Conservation (phyloP, 1,140 invertebrate species). For the Brachionus plicatilis region DNA sequence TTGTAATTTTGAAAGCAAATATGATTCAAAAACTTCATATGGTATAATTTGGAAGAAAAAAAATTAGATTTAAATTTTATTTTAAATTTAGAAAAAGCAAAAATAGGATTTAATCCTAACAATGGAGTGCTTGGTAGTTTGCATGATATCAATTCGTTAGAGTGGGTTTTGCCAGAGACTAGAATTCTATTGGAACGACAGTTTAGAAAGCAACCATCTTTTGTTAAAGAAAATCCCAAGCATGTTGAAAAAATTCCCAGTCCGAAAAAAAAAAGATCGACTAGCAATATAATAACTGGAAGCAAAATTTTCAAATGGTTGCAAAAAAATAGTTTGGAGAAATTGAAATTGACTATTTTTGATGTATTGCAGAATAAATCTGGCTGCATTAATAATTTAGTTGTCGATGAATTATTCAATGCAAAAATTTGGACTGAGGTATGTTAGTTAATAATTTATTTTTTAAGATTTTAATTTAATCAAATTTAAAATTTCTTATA, state of each 20-base stretch:
- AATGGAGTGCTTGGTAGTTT: constrained; percentile 45
- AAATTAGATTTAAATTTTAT: neutral
- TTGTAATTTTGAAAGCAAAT: neutral
- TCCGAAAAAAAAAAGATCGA: neutral
- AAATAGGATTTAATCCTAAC: constrained; percentile 48
- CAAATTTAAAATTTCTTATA: too few relatives aligned
- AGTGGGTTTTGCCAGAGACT: constrained; percentile 55
- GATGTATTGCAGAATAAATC: neutral
- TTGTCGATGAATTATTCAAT: neutral
- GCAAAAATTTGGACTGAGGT: neutral
- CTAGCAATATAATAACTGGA: neutral
- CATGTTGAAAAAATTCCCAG: neutral
- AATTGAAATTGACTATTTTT: constrained; percentile 11
- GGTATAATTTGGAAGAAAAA: neutral
- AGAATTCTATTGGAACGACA: constrained; percentile 12
- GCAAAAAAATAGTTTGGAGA: neutral
- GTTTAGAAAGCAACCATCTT: neutral
- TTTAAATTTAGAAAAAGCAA: constrained; percentile 49
- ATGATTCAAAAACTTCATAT: constrained; percentile 42
- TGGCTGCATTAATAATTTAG: neutral
- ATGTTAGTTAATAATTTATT: neutral
- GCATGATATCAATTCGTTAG: constrained; percentile 42
- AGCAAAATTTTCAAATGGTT: constrained; percentile 2
- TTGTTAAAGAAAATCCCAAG: neutral
- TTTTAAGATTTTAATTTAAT: too few relatives aligned